Evolutionary conservation across 2,888 invertebrate species (phyloP).

Genomic region (Glaucopsyche alexis): DNA sequence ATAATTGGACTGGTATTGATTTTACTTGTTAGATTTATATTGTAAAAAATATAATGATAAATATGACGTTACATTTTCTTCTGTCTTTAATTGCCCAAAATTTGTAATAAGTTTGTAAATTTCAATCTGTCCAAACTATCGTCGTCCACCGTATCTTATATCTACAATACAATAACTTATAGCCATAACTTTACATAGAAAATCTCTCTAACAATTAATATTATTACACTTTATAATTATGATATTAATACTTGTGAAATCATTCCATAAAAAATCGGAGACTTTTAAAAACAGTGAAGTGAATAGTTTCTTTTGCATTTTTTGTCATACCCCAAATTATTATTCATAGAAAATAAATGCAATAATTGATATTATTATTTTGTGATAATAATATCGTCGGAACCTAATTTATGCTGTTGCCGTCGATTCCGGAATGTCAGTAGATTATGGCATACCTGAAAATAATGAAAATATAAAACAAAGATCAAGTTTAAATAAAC

Average conservation of each 20-base stretch:
- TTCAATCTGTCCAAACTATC: too few relatives aligned
- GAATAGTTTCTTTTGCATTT: background rate
- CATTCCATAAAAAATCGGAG: background rate
- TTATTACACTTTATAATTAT: background rate
- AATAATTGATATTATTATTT: background rate
- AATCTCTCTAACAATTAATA: too few relatives aligned
- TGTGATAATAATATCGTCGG: conserved; percentile 1
- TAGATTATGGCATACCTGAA: conserved; percentile 9
- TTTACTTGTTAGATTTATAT: too few relatives aligned
- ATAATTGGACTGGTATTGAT: too few relatives aligned
- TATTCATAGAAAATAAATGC: conserved; percentile 22
- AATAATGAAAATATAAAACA: background rate
- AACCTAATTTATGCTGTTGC: background rate
- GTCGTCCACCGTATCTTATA: too few relatives aligned
- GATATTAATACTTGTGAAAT: conserved; percentile 10
- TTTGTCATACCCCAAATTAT: background rate
- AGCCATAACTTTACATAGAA: too few relatives aligned
- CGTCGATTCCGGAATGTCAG: conserved; percentile 22
- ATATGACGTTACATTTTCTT: too few relatives aligned
- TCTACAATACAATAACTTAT: too few relatives aligned
- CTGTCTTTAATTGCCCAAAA: too few relatives aligned
- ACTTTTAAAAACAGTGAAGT: background rate
- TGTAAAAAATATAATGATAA: too few relatives aligned
- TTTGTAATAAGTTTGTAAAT: too few relatives aligned
- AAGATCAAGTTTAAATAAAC: too few relatives aligned